Evolutionary conservation across 1,140 invertebrate genomes (phyloP).

Genomic region (Formica selysi): DNA sequence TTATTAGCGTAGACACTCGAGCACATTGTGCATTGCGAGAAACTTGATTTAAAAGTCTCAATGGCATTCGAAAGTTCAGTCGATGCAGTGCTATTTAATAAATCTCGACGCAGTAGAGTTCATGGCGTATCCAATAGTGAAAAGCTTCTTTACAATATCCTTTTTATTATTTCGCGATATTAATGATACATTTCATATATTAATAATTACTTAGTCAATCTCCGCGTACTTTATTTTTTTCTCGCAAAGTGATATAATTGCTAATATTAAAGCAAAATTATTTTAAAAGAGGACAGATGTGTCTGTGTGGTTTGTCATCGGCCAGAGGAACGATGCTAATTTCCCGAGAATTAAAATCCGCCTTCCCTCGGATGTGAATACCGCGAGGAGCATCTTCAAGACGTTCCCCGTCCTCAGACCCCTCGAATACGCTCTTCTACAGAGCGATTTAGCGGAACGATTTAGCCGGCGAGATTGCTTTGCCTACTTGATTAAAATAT

Average conservation of each 20-base stretch:
- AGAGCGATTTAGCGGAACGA: constrained; percentile 64
- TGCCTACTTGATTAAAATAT: constrained; percentile 70
- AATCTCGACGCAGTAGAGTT: background rate
- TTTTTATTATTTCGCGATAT: background rate
- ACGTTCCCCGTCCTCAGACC: constrained; percentile 12
- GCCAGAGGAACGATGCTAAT: background rate
- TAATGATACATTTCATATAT: background rate
- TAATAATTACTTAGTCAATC: background rate
- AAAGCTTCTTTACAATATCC: background rate
- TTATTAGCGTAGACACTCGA: background rate
- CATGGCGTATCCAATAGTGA: background rate
- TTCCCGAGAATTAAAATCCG: constrained; percentile 53
- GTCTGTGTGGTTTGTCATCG: background rate
- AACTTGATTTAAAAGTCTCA: constrained; percentile 35
- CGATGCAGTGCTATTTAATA: background rate
- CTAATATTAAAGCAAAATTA: background rate
- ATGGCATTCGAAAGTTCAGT: constrained; percentile 1
- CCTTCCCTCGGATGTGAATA: constrained; percentile 4
- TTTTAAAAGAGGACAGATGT: background rate
- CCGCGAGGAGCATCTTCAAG: background rate
- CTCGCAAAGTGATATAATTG: background rate
- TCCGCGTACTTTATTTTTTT: background rate
- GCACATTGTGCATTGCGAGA: background rate
- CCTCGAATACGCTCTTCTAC: constrained; percentile 24
- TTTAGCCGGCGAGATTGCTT: constrained; percentile 65